Evolutionary conservation across 2,113 vertebrate species (phyloP), one percentile per base, ranked within the genome.

Genomic region (Vulpes lagopus): DNA sequence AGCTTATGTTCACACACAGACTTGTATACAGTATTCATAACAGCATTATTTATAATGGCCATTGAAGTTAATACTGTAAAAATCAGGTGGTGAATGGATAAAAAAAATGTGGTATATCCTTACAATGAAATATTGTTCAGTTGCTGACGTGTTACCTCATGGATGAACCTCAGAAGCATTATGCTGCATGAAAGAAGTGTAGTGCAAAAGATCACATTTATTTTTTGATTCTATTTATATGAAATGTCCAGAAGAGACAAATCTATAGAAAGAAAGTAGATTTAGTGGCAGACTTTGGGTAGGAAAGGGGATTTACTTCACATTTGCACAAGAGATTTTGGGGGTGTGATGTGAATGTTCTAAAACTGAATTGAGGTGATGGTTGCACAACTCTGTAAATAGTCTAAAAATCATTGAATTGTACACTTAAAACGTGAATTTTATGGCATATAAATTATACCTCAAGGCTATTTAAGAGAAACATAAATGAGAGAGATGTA

Each of bases 81-180:
- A 84, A 78, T 76, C 27, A 51, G 22, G 12, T 86, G 62, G 82
- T 86, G 74, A 95, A n/a, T 62, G 60, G 38, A 19, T 79, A 86
- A 85, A 53, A 16, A 69, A 71, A 85, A 92, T 88, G 65, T 74
- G 16, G 9, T 55, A 62, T 69, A 89, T 53, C 35, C 25, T 71
- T 85, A 85, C 4, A 64, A 8, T 85, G 20, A n/a, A 80, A 49
- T 88, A 49, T 65, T 81, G 1, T 88, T 87, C 22, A 71, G 23
- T 53, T 93, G 27, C 69, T 71, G 15, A 80, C 62, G 15, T 32
- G 53, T 62, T 76, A 25, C 16, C 57, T 62, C 71, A 64, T 43
- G 73, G 22, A 51, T 86, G 30, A 91, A 96, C 51, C n/a, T 84
- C 32, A 76, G 27, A 90, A 94, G 81, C 35, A n/a, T 43, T 20